Conservation (phyloP, 2,888 invertebrate genomes). For the Griposia aprilina region DNA sequence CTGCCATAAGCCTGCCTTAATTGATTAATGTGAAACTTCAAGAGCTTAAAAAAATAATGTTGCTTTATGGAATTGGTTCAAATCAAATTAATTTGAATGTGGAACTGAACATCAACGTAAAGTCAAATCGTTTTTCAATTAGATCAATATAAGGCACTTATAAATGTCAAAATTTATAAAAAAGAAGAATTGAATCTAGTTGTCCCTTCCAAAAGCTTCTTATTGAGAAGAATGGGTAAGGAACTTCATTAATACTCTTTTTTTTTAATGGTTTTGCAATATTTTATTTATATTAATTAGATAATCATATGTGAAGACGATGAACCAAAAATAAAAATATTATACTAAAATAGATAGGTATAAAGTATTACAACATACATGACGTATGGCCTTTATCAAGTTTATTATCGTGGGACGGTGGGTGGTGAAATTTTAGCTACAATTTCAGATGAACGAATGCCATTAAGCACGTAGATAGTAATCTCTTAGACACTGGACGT, state of each 20-base stretch:
- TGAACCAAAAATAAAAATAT: not conserved
- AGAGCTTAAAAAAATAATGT: not conserved
- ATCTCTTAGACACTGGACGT: not conserved
- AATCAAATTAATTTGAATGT: not conserved
- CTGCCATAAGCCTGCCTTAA: not conserved
- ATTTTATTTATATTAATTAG: not conserved
- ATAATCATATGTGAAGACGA: not conserved
- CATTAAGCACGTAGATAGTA: not conserved
- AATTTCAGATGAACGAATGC: not conserved
- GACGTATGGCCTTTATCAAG: not conserved
- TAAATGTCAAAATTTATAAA: not conserved
- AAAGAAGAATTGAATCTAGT: not conserved
- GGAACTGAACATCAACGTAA: not conserved
- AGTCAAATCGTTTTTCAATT: not conserved
- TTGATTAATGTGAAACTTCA: not conserved
- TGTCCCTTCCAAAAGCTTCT: not conserved
- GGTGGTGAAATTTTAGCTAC: not conserved
- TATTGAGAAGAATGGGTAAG: not conserved
- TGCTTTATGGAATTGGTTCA: not conserved
- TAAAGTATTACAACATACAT: not conserved
- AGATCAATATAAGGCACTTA: not conserved
- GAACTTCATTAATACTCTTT: no score
- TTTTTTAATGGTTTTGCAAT: no score
- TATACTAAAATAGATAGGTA: not conserved
- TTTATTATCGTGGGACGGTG: not conserved